Conservation (phyloP, 2,888 invertebrate species). For the Ptychoptera albimana region DNA sequence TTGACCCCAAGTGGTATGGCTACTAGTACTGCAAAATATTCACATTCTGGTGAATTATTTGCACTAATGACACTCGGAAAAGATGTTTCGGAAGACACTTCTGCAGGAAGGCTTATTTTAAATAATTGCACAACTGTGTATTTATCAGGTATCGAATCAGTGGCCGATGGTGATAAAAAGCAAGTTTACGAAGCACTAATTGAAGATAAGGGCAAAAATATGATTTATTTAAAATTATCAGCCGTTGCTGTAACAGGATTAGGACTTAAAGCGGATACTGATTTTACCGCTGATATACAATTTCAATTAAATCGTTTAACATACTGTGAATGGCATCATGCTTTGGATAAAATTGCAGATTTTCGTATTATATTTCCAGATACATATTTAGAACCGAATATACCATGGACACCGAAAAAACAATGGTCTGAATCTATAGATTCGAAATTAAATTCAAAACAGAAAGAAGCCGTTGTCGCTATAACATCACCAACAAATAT, state of each 20-base stretch:
- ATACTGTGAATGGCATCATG: conserved; percentile 72
- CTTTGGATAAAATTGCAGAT: conserved; percentile 58
- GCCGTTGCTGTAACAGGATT: conserved; percentile 46
- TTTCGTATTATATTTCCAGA: conserved; percentile 58
- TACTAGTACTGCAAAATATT: conserved; percentile 58
- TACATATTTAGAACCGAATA: conserved; percentile 40
- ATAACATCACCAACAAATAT: conserved; percentile 50
- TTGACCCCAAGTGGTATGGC: conserved; percentile 50
- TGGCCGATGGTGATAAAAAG: conserved; percentile 21
- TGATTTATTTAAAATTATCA: conserved; percentile 57
- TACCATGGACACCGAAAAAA: conserved; percentile 51
- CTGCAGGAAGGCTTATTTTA: conserved; percentile 60
- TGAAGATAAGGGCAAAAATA: conserved; percentile 65
- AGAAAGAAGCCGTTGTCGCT: conserved; percentile 60
- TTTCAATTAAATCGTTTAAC: conserved; percentile 66
- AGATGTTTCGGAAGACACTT: conserved; percentile 66
- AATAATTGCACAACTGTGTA: conserved; percentile 59
- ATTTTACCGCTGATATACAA: conserved; percentile 54
- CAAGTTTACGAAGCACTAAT: conserved; percentile 59
- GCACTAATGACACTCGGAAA: conserved; percentile 54
- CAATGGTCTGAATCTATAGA: conserved; percentile 51
- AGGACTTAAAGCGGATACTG: conserved; percentile 42
- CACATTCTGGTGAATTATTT: conserved; percentile 58
- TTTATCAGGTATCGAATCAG: conserved; percentile 30
- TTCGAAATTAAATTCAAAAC: conserved; percentile 53